Evolutionary conservation across 2,888 invertebrate species (phyloP).

Genomic region (Eucriotettix oculatus): DNA sequence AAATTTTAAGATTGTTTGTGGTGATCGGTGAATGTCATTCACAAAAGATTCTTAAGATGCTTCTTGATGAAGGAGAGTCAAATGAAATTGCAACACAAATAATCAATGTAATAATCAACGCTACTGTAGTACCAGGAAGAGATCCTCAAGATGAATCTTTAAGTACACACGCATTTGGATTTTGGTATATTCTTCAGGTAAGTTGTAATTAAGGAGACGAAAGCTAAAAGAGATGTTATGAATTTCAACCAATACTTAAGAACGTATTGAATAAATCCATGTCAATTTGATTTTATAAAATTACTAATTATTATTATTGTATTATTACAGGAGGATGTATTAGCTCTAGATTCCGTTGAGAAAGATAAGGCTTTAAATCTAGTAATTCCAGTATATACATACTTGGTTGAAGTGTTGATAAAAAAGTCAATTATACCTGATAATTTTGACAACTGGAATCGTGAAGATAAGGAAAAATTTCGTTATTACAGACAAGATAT

Average conservation of each 20-base stretch:
- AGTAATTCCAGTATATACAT: neutral
- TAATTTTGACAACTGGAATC: constrained; percentile 33
- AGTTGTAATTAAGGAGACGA: constrained; percentile 10
- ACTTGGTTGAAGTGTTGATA: neutral
- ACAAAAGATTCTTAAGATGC: neutral
- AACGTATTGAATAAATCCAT: no score
- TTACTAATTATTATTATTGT: no score
- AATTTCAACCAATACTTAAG: no score
- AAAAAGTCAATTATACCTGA: neutral
- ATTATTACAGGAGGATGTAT: neutral
- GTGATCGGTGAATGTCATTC: neutral
- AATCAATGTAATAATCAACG: constrained; percentile 56
- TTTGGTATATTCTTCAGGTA: constrained; percentile 85
- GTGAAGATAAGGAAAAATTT: constrained; percentile 72
- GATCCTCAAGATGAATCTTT: constrained; percentile 79
- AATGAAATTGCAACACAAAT: constrained; percentile 40
- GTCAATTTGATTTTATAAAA: no score
- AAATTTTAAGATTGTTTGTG: neutral
- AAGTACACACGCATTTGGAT: constrained; percentile 71
- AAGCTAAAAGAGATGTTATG: no score
- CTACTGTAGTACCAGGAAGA: constrained; percentile 64
- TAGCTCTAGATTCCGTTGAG: neutral
- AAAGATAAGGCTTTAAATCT: neutral
- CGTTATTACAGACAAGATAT: constrained; percentile 78
- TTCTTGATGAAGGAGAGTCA: constrained; percentile 14